phyloP scores from a whole-genome alignment of 1,140 invertebrate species.

The Homarus americanus region DNA sequence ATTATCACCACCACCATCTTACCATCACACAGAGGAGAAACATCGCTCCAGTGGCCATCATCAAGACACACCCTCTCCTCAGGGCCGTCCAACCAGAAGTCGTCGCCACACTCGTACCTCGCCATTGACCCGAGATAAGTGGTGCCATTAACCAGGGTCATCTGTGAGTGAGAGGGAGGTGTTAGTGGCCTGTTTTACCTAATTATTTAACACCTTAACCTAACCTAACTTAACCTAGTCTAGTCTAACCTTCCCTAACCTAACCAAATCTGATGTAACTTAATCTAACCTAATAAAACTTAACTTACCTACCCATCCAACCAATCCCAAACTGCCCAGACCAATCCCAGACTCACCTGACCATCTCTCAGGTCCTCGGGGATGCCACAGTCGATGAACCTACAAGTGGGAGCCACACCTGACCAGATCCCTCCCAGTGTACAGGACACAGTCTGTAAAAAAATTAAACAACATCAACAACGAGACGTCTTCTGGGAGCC shows the following conservation, averaged over 20 bases:
- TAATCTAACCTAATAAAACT: too few species aligned
- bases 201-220: too few species aligned
- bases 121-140: constrained; percentile 88
- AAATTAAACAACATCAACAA: not conserved
- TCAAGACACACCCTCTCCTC: constrained; percentile 85
- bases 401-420: constrained; percentile 87
- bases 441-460: constrained; percentile 85
- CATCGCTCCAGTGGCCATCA: constrained; percentile 92
- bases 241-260: too few species aligned
- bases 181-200: too few species aligned
- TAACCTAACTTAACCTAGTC: too few species aligned
- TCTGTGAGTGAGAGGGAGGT: constrained; percentile 75
- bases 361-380: constrained; percentile 89
- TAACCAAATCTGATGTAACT: too few species aligned
- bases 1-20: too few species aligned
- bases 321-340: too few species aligned
- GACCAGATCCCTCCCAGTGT: constrained; percentile 90
- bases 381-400: constrained; percentile 92
- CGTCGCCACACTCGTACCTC: constrained; percentile 87
- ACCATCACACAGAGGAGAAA: constrained; percentile 91
- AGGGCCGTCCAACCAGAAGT: constrained; percentile 89
- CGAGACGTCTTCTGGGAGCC: constrained; percentile 83
- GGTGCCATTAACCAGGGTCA: constrained; percentile 84
- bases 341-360: constrained; percentile 54
- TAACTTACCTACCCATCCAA: too few species aligned